Conservation (phyloP, 2,113 vertebrate genomes). For the Clarias gariepinus region DNA sequence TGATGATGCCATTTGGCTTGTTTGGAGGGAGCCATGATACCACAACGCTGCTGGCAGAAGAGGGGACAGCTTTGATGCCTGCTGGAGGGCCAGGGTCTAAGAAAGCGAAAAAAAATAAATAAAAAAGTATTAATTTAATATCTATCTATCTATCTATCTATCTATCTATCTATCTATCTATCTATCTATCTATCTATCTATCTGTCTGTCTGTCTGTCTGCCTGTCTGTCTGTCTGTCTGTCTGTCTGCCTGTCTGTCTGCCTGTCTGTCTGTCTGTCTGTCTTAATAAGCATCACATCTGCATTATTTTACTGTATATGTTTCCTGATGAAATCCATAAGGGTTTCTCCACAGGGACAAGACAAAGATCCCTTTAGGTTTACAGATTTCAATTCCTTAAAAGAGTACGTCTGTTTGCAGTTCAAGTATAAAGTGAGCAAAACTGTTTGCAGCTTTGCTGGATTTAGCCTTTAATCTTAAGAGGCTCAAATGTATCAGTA, state of each 20-base stretch:
- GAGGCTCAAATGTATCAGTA: slow-evolving; percentile 64
- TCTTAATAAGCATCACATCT: background rate
- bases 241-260: too few relatives aligned
- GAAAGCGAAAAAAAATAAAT: background rate
- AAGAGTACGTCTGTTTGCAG: background rate
- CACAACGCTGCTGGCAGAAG: slow-evolving; percentile 92
- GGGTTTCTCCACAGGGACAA: background rate
- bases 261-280: too few relatives aligned
- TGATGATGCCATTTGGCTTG: slow-evolving; percentile 96
- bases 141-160: too few relatives aligned
- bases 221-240: too few relatives aligned
- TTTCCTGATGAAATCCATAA: background rate
- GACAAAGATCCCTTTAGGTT: background rate
- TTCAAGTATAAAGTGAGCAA: slow-evolving; percentile 63
- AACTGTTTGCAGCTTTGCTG: slow-evolving; percentile 63
- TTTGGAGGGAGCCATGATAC: slow-evolving; percentile 95
- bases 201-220: too few relatives aligned
- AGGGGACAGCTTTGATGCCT: slow-evolving; percentile 95
- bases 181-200: too few relatives aligned
- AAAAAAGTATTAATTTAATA: background rate
- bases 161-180: too few relatives aligned
- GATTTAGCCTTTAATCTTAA: slow-evolving; percentile 67
- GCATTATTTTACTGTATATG: background rate
- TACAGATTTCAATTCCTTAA: background rate
- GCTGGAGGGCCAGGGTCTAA: slow-evolving; percentile 89